These are phyloP conservation scores for Eurypyga helias DNA, from an alignment of 2,113 vertebrate genomes.

Conservation along the genomic window DNA sequence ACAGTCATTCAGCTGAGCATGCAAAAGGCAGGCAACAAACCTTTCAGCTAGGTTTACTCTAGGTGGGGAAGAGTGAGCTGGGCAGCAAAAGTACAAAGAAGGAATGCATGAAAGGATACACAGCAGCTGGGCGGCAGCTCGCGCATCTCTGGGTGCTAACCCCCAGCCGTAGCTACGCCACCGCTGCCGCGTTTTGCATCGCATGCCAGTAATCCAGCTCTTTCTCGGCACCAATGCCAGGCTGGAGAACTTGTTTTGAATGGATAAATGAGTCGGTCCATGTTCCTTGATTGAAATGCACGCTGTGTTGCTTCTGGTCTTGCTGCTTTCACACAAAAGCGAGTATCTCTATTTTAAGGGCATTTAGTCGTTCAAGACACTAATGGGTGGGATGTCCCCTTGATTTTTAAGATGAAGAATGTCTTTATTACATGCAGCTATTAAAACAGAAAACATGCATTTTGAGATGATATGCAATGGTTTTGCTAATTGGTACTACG, in stretches of 20 bases:
- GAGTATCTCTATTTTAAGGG: neutral
- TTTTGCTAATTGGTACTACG: constrained; percentile 55
- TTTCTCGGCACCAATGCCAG: neutral
- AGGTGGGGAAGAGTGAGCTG: neutral
- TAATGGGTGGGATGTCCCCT: neutral
- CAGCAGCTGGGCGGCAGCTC: rapidly evolving
- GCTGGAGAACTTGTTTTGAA: neutral
- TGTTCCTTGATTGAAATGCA: neutral
- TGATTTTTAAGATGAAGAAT: neutral
- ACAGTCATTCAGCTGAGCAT: neutral
- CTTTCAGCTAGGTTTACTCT: neutral
- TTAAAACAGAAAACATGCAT: neutral
- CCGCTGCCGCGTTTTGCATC: neutral
- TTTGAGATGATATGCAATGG: constrained; percentile 16
- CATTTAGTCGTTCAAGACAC: neutral
- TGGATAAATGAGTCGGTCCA: neutral
- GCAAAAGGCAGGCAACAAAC: neutral
- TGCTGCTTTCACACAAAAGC: neutral
- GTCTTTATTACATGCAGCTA: neutral
- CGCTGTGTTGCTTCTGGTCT: rapidly evolving
- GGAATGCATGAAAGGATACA: neutral
- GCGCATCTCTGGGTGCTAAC: neutral
- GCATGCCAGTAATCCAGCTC: neutral
- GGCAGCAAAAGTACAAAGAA: neutral
- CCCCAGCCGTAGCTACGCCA: neutral